These are phyloP conservation scores for Alviniconcha marisindica DNA, from an alignment of 1,140 invertebrate species.

Conservation along the genomic window DNA sequence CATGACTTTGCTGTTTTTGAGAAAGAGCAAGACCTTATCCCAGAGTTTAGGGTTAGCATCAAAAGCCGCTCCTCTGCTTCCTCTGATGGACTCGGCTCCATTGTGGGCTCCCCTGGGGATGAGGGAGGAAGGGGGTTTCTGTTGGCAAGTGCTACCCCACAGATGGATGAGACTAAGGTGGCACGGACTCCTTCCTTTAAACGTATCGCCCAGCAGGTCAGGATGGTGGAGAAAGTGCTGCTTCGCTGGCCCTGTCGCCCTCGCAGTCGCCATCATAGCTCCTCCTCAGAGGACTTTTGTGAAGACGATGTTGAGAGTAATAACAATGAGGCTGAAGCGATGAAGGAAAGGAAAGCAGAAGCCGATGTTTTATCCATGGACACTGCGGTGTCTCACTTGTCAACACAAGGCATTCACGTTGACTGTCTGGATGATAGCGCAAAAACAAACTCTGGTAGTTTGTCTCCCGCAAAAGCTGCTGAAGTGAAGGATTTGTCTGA, in stretches of 20 bases:
- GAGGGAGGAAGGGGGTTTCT: not conserved
- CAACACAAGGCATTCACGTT: conserved; percentile 27
- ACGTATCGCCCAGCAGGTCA: conserved; percentile 61
- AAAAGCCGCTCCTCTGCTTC: conserved; percentile 38
- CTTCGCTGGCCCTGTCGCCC: conserved; percentile 56
- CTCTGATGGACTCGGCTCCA: conserved; percentile 11
- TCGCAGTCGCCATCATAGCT: conserved; percentile 66
- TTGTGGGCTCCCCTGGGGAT: not conserved
- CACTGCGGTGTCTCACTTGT: conserved; percentile 48
- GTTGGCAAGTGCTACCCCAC: not conserved
- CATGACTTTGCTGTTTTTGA: conserved; percentile 74
- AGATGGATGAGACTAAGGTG: not conserved
- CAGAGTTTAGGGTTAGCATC: conserved; percentile 68
- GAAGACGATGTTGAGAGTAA: conserved; percentile 42
- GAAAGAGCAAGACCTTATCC: conserved; percentile 65
- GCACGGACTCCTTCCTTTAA: conserved; percentile 59
- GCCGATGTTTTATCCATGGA: conserved; percentile 47
- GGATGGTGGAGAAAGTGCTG: conserved; percentile 61
- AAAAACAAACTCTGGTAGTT: not conserved
- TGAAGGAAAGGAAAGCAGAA: conserved; percentile 22
- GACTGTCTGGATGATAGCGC: not conserved
- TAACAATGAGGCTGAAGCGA: conserved; percentile 20
- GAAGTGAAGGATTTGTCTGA: not conserved
- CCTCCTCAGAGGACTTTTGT: conserved; percentile 67
- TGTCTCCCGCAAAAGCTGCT: not conserved